A percentile compares a stretch with the other conserved stretches of the same genome.
phyloP scores from a whole-genome alignment of 2,797 vertebrate species.

The Zonotrichia albicollis region DNA sequence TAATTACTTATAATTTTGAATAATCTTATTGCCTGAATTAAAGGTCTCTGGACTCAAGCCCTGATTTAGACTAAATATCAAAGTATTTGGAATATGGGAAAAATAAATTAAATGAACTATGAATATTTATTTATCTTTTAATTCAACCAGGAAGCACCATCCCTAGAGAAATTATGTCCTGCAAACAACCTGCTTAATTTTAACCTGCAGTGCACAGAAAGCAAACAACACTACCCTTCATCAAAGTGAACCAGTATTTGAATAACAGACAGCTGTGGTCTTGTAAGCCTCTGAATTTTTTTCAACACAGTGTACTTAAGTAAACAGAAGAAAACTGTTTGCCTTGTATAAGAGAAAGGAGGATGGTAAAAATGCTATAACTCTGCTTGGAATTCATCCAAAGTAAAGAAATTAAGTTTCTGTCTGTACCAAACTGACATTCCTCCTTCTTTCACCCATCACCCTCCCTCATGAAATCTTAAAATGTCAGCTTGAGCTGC shows the following conservation, averaged over 20 bases:
- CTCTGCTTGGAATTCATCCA: conserved; percentile 24
- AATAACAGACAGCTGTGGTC: conserved; percentile 37
- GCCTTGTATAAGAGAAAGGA: background rate
- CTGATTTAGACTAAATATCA: background rate
- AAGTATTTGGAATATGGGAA: background rate
- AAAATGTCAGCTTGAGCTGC: background rate
- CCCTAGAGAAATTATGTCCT: conserved; percentile 48
- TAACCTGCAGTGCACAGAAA: conserved; percentile 49
- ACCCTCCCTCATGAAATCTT: background rate
- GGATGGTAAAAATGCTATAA: background rate
- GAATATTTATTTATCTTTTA: conserved; percentile 12
- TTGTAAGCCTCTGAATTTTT: conserved; percentile 34
- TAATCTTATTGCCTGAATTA: background rate
- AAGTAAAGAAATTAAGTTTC: conserved; percentile 51
- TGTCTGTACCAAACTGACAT: background rate
- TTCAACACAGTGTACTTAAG: conserved; percentile 32
- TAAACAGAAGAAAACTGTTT: conserved; percentile 53
- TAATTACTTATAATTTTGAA: background rate
- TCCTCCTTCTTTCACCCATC: background rate
- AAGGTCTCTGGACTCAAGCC: background rate
- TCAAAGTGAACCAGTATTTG: conserved; percentile 32
- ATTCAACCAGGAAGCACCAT: background rate
- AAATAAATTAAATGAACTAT: background rate
- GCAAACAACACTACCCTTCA: conserved; percentile 40
- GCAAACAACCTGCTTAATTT: conserved; percentile 47